Evolutionary conservation across 1,140 invertebrate species (phyloP).

Genomic region (Hylyphantes graminicola): DNA sequence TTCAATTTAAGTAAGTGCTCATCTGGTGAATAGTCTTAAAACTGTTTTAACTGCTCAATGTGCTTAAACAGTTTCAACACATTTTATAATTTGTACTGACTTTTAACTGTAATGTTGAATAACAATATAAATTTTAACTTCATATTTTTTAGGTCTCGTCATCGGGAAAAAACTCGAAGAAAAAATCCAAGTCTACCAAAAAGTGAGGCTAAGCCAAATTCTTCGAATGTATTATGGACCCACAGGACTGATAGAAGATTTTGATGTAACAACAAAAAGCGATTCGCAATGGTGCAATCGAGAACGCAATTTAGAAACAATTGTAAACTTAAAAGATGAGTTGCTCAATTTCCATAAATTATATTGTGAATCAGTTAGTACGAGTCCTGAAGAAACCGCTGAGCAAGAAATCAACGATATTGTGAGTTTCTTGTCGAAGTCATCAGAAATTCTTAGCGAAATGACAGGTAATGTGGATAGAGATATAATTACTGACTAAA

Average conservation of each 20-base stretch:
- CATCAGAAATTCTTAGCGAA: slow-evolving; percentile 15
- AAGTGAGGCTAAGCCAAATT: slow-evolving; percentile 28
- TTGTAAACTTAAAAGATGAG: neutral
- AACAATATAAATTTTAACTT: neutral
- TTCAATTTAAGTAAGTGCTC: too few species aligned
- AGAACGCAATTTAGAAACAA: neutral
- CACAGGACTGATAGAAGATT: slow-evolving; percentile 6
- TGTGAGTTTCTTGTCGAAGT: neutral
- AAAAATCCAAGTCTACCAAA: neutral
- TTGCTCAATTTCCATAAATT: slow-evolving; percentile 4
- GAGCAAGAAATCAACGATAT: neutral
- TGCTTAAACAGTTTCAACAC: too few species aligned
- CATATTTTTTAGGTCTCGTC: slow-evolving; percentile 8
- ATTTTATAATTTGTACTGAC: too few species aligned
- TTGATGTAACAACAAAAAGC: neutral
- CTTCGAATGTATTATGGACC: slow-evolving; percentile 49
- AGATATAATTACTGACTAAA: too few species aligned
- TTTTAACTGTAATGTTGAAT: too few species aligned
- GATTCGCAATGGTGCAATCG: slow-evolving; percentile 7
- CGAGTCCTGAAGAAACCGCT: neutral
- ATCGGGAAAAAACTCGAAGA: slow-evolving; percentile 21
- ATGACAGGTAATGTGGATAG: slow-evolving; percentile 1
- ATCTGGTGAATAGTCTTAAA: too few species aligned
- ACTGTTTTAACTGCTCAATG: too few species aligned
- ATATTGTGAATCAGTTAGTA: neutral